Conservation (phyloP, 2,797 vertebrate genomes). For the Spinus pinus region DNA sequence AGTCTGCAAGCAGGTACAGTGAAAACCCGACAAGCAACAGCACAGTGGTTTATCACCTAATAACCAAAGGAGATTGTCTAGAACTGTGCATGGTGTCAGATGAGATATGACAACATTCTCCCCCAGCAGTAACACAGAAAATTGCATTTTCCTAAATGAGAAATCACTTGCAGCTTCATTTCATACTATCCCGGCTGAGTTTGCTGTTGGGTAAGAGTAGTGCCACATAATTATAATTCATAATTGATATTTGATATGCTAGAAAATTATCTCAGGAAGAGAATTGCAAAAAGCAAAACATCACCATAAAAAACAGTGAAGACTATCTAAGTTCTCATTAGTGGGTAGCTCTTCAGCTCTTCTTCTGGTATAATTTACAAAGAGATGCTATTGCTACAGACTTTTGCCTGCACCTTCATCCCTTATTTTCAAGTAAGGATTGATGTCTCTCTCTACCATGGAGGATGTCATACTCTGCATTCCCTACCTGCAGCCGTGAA, state of each 20-base stretch:
- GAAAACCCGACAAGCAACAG: constrained; percentile 6
- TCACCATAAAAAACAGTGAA: background rate
- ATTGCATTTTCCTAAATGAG: background rate
- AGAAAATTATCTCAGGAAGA: background rate
- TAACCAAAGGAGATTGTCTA: background rate
- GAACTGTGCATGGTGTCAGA: background rate
- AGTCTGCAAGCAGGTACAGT: constrained; percentile 68
- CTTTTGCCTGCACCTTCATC: background rate
- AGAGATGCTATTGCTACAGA: background rate
- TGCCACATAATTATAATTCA: background rate
- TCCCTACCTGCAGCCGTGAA: background rate
- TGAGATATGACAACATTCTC: background rate
- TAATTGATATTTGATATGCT: background rate
- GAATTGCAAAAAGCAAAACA: background rate
- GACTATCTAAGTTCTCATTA: background rate
- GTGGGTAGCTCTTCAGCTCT: background rate
- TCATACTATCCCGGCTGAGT: background rate
- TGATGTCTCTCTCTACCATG: background rate
- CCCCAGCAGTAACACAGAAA: background rate
- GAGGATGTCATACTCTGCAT: background rate
- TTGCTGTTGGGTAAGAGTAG: background rate
- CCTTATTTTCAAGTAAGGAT: background rate
- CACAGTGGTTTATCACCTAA: background rate
- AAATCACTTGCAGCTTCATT: background rate
- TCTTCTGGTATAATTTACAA: background rate